Conservation (phyloP, 53 echinoderm and acorn worm genomes). For the Luidia sarsii region DNA sequence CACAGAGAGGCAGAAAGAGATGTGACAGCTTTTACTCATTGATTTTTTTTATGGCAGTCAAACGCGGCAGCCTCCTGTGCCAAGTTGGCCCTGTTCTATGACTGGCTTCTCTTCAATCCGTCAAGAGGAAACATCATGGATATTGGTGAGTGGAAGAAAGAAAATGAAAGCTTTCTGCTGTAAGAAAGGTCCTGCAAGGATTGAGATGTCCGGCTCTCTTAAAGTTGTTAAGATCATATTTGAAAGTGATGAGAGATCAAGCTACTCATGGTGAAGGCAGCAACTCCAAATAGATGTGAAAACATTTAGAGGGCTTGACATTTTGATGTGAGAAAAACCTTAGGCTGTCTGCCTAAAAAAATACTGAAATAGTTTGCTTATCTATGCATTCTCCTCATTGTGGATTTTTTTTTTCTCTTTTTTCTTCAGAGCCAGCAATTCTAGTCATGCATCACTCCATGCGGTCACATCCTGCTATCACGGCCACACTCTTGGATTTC, state of each 20-base stretch:
- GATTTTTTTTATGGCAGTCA: constrained; percentile 61
- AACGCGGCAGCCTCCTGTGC: constrained; percentile 97
- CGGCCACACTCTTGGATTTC: constrained; percentile 92
- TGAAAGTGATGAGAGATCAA: too few species aligned
- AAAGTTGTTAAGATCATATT: too few species aligned
- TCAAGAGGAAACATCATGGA: constrained; percentile 95
- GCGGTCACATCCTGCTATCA: constrained; percentile 96
- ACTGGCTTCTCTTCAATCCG: constrained; percentile 92
- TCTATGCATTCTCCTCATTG: background rate
- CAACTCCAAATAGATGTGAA: too few species aligned
- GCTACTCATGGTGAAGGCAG: too few species aligned
- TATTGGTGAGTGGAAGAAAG: constrained; percentile 79
- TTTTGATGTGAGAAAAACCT: too few species aligned
- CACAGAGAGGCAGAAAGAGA: too few species aligned
- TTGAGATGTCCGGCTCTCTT: too few species aligned
- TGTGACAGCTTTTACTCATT: background rate
- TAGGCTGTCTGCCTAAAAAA: too few species aligned
- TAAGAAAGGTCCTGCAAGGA: too few species aligned
- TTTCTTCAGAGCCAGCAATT: constrained; percentile 85
- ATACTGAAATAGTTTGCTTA: background rate
- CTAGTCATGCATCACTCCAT: constrained; percentile 99
- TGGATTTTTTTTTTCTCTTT: background rate
- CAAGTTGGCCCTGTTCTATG: constrained; percentile 95
- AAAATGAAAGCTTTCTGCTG: too few species aligned
- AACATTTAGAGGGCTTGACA: too few species aligned